Evolutionary conservation across 2,888 invertebrate genomes (phyloP).

Genomic region (Hyppa rectilinea): DNA sequence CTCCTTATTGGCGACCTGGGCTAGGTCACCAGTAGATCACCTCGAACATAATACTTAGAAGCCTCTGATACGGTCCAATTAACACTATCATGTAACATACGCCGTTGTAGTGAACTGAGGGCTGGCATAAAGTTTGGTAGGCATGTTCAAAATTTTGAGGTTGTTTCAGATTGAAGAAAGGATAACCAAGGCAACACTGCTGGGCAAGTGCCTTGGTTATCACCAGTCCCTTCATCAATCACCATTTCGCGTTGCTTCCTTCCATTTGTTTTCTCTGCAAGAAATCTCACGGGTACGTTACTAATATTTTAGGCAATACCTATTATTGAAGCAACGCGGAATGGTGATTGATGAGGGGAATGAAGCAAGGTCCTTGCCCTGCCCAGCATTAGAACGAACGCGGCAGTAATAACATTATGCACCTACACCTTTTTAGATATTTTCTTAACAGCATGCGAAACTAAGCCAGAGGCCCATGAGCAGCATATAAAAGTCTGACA

Average conservation of each 20-base stretch:
- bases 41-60: slow-evolving; percentile 75
- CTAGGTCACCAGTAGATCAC: slow-evolving; percentile 78
- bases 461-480: no score
- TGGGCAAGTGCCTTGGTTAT: no score
- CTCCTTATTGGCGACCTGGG: slow-evolving; percentile 66
- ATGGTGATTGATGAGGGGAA: neutral
- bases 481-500: no score
- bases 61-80: slow-evolving; percentile 76
- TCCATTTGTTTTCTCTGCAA: no score
- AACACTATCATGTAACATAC: slow-evolving; percentile 68
- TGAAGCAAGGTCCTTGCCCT: neutral
- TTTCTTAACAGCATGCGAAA: no score
- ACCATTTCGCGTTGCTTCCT: no score
- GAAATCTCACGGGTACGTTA: no score
- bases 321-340: neutral
- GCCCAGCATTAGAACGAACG: no score
- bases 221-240: no score
- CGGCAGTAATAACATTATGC: neutral
- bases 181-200: neutral
- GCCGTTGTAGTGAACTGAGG: slow-evolving; percentile 32
- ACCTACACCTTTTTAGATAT: neutral
- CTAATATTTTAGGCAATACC: no score
- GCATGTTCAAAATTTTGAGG: neutral
- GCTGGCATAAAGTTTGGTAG: slow-evolving; percentile 22
- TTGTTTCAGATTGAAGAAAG: neutral